Conservation (phyloP, 2,797 vertebrate species). For the Sphenodon punctatus region DNA sequence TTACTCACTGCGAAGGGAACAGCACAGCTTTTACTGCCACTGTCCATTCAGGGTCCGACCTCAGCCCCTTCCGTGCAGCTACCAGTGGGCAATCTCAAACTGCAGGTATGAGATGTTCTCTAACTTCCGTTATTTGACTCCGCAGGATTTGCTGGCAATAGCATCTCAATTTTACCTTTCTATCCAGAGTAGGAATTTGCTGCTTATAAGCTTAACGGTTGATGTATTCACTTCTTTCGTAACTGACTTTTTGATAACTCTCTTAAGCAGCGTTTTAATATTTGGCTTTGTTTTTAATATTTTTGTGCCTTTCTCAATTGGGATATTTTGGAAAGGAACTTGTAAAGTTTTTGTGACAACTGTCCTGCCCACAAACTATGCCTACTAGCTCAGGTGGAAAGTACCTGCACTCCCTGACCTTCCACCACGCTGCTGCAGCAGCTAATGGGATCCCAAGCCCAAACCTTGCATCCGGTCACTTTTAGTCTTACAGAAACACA, state of each 20-base stretch:
- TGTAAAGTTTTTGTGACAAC: neutral
- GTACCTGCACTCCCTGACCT: neutral
- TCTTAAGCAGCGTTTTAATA: too few relatives aligned
- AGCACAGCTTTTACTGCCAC: conserved; percentile 82
- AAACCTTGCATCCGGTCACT: too few relatives aligned
- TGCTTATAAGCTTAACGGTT: neutral
- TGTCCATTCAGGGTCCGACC: conserved; percentile 84
- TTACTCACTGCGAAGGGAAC: conserved; percentile 81
- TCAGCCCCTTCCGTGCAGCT: conserved; percentile 78
- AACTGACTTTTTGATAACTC: too few relatives aligned
- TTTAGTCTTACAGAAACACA: too few relatives aligned
- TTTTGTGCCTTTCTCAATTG: too few relatives aligned
- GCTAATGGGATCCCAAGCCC: too few relatives aligned
- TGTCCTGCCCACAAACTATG: neutral
- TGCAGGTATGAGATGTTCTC: conserved; percentile 80
- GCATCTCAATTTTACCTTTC: neutral
- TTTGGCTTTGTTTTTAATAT: too few relatives aligned
- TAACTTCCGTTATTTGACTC: neutral
- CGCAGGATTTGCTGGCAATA: neutral
- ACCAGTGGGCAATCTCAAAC: conserved; percentile 78
- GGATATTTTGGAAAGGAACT: neutral
- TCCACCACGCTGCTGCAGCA: too few relatives aligned
- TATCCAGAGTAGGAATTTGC: neutral
- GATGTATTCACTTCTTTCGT: neutral
- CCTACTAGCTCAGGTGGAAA: neutral